Evolutionary conservation across 2,888 invertebrate genomes (phyloP).

Genomic region (Chymomyza procnemis): DNA sequence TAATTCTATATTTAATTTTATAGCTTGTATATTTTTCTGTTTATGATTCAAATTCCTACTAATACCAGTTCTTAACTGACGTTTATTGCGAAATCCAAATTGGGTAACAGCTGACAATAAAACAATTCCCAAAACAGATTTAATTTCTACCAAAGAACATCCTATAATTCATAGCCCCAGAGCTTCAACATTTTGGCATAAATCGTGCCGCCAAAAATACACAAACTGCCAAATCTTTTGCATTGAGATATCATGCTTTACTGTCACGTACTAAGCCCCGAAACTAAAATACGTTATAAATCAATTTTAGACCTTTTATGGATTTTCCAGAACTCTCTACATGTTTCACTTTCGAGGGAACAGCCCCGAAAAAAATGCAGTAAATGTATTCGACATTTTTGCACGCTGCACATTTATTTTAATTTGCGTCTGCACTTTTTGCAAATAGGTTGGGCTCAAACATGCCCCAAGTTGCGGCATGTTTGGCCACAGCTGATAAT

Average conservation of each 20-base stretch:
- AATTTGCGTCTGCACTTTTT: slow-evolving; percentile 57
- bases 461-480: slow-evolving; percentile 10
- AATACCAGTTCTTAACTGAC: neutral
- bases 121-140: neutral
- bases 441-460: slow-evolving; percentile 45
- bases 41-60: too few relatives aligned
- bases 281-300: slow-evolving; percentile 34
- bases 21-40: too few relatives aligned
- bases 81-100: neutral
- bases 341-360: slow-evolving; percentile 36
- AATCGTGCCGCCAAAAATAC: neutral
- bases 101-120: neutral
- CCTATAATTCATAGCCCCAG: neutral
- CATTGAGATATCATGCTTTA: slow-evolving; percentile 12
- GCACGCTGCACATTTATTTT: slow-evolving; percentile 71
- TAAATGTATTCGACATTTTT: slow-evolving; percentile 48
- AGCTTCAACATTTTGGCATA: neutral
- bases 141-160: neutral
- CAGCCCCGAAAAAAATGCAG: neutral
- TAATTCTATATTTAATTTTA: too few relatives aligned
- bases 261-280: slow-evolving; percentile 37
- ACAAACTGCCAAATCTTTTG: neutral
- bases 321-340: slow-evolving; percentile 20
- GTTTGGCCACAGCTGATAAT: slow-evolving; percentile 31
- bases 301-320: slow-evolving; percentile 27